A percentile compares a stretch with the other conserved stretches of the same genome.
phyloP scores from a whole-genome alignment of 2,888 invertebrate species.

The Clanis bilineata region DNA sequence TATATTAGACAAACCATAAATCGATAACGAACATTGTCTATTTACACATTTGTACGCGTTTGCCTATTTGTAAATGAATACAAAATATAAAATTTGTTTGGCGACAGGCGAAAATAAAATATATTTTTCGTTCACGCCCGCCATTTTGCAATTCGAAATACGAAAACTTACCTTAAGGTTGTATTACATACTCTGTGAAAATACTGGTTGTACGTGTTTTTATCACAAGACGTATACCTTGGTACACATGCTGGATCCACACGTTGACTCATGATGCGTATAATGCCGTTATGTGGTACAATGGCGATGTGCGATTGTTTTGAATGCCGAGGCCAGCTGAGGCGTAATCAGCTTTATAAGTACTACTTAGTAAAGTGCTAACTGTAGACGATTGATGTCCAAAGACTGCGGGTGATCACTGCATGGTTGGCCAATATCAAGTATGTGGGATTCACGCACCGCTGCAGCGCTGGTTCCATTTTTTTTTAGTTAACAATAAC shows the following conservation, averaged over 20 bases:
- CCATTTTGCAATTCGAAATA: not conserved
- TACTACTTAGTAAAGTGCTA: no score
- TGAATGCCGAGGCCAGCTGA: slow-evolving; percentile 1
- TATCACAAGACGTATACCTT: slow-evolving; percentile 18
- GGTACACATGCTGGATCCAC: slow-evolving; percentile 16
- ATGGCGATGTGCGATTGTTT: not conserved
- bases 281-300: slow-evolving; percentile 13
- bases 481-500: no score
- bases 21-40: no score
- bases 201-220: slow-evolving; percentile 13
- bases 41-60: no score
- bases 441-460: no score
- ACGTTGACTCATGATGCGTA: slow-evolving; percentile 12
- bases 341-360: not conserved
- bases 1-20: no score
- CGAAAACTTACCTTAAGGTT: slow-evolving; percentile 1
- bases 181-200: not conserved
- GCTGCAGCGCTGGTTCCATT: no score
- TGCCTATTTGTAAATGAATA: no score
- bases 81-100: not conserved
- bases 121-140: not conserved
- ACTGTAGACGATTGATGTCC: no score
- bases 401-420: no score
- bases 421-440: no score
- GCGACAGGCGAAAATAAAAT: not conserved